Evolutionary conservation across 2,888 invertebrate species (phyloP).

Genomic region (Byasa hedistus): DNA sequence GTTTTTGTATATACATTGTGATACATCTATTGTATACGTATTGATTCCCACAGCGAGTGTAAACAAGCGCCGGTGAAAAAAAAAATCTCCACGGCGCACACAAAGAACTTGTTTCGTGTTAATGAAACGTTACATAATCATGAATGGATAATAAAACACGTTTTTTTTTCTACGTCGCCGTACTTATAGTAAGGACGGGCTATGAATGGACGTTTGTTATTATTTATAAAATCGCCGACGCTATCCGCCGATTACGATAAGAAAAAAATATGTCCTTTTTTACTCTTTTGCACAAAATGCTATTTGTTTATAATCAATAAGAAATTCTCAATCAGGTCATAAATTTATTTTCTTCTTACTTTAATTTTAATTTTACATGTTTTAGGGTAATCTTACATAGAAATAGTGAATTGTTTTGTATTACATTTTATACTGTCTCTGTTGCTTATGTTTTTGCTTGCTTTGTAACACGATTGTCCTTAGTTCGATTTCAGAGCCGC

Average conservation of each 20-base stretch:
- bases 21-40: neutral
- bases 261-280: neutral
- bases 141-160: conserved; percentile 22
- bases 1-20: no score
- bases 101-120: conserved; percentile 12
- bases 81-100: neutral
- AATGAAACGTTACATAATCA: conserved; percentile 20
- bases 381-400: no score
- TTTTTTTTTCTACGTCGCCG: conserved; percentile 22
- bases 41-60: conserved; percentile 7
- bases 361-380: no score
- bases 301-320: no score
- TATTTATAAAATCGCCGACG: conserved; percentile 16
- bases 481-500: no score
- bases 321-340: no score
- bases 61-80: neutral
- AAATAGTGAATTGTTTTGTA: no score
- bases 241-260: conserved; percentile 2
- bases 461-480: no score
- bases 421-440: no score
- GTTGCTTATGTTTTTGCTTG: no score
- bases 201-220: conserved; percentile 18
- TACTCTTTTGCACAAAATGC: neutral
- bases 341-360: no score
- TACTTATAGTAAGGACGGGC: conserved; percentile 9